Base-by-base conservation (phyloP, 2,113 vertebrate species). In the Pachypanchax playfairii region DNA sequence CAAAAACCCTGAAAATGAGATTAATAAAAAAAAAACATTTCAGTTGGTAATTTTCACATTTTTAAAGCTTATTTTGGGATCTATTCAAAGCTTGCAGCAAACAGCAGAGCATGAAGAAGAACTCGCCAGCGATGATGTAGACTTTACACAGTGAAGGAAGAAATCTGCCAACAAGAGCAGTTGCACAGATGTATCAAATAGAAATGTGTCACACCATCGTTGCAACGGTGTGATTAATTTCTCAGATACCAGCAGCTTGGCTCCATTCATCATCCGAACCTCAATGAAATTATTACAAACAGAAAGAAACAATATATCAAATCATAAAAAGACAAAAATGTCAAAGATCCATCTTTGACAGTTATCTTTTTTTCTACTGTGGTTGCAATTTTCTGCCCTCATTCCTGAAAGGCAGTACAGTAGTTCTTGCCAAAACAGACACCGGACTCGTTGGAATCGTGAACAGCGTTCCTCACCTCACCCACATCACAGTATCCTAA, bases 401-500 rank as follows among this genome's bases (percentile, higher is more conserved):
- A 65, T 73, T 79, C 64, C 67, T 80, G 48, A 64, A 68, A 77
- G 63, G 60, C 31, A 70, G 85, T 60, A 56, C 41, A 29, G 67
- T 2, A 3, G 33, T 25, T 53, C 48, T 24, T 42, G 75, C 75
- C 82, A 88, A 65, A 79, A 38, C 54, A 83, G 78, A 85, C 80
- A 52, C 53, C 5, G 62, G 73, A 59, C 56, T 58, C 10, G 10
- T 36, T 50, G 43, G 68, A 12, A 46, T 74, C 82, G 43, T 81
- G 51, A 65, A 76, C 47, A 51, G 46, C 49, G 69, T 51, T 85
- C 79, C 70, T 62, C 69, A 36, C 55, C 4, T 68, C 68, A 57
- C 75, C 82, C 87, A 87, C 87, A 85, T 86, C 85, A 86, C 75
- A 82, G 85, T 44, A 26, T 60, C 75, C 79, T 48, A 63, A 85